Evolutionary conservation across 2,888 invertebrate species (phyloP), one percentile per base, ranked within the genome.

Genomic region (Dasypogon diadema): DNA sequence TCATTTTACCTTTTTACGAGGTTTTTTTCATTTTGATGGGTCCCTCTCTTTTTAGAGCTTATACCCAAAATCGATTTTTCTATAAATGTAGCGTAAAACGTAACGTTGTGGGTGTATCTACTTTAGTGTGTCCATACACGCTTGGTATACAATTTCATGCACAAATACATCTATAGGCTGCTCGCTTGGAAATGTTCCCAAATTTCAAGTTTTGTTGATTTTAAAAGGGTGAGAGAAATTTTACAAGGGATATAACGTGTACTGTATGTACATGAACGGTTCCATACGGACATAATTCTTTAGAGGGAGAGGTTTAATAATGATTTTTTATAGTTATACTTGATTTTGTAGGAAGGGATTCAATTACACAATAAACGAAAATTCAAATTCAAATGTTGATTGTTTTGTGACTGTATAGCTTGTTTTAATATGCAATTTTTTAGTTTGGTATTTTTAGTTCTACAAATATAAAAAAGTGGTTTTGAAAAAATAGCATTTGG

Each of bases 21-120:
- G 8, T 42, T 42, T 37, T 60, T 60, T 37, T 37, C 60, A 37
- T 60, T 60, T 60, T 60, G 60, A 42, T 42, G n/a, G 42, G 60
- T 37, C 60, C 37, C 60, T 37, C 37, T 60, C 37, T 34, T 14
- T 6, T n/a, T 42, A 60, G 21, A 60, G 42, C 60, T 60, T 60
- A 24, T 24, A 30, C 34, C 18, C 34, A n/a, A 12, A 37, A 60
- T 60, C 60, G 60, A 60, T 60, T 60, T 60, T 60, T 60, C 60
- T 34, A 37, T 37, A 42, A 60, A 37, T 37, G 60, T 60, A 37
- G 42, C 42, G 12, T 60, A 34, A 60, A 60, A 58, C 24, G 37
- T 34, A 37, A 60, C 16, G 18, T 60, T 42, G 18, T 37, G 60
- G 18, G 14, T 60, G 37, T 37, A 26, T 60, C 18, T 60, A 10